phyloP scores from a whole-genome alignment of 2,888 invertebrate species.

The Limnephilus lunatus region DNA sequence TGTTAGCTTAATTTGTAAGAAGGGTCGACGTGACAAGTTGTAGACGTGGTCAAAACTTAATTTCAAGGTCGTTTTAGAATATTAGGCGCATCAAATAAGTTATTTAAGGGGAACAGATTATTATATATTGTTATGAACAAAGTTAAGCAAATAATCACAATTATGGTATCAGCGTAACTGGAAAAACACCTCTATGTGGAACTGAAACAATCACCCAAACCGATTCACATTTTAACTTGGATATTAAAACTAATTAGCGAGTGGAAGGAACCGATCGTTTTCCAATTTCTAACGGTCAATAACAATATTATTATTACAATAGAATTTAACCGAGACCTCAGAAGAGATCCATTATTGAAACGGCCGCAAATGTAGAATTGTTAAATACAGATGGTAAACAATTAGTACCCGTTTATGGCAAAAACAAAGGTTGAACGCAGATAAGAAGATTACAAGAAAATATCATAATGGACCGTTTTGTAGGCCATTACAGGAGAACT shows the following conservation, averaged over 20 bases:
- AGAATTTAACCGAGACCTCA: background rate
- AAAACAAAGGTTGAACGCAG: background rate
- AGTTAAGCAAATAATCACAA: background rate
- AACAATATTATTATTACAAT: constrained; percentile 7
- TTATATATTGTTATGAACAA: background rate
- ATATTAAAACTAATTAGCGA: constrained; percentile 14
- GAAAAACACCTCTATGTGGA: background rate
- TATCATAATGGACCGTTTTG: background rate
- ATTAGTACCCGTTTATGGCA: background rate
- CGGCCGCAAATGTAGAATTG: background rate
- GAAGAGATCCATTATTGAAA: background rate
- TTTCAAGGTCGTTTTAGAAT: background rate
- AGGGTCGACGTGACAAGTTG: no score
- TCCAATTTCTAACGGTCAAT: constrained; percentile 18
- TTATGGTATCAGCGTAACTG: background rate
- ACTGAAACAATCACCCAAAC: background rate
- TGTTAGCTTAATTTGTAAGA: background rate
- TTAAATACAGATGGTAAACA: background rate
- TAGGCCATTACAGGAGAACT: no score
- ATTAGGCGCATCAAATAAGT: background rate
- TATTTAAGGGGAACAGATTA: background rate
- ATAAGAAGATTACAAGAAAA: background rate
- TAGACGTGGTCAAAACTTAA: background rate
- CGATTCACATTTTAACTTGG: constrained; percentile 4
- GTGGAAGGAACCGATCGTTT: background rate